Evolutionary conservation across 1,140 invertebrate genomes (phyloP).

Genomic region (Drosophila nigromelanica): DNA sequence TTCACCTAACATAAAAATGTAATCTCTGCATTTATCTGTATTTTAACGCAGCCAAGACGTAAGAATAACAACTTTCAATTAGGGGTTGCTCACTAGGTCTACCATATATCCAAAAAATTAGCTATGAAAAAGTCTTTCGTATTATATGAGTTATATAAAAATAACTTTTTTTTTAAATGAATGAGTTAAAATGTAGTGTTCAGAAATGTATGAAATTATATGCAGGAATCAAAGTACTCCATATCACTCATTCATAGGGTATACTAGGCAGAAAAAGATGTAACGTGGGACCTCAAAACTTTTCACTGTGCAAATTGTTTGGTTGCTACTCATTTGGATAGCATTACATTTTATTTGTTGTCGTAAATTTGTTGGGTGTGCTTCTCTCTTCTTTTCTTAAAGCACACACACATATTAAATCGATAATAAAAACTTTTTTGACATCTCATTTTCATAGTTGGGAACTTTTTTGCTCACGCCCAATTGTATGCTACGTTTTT

Average conservation of each 20-base stretch:
- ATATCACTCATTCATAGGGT: slow-evolving; percentile 30
- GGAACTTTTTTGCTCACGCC: slow-evolving; percentile 57
- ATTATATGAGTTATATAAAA: neutral
- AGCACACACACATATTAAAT: slow-evolving; percentile 62
- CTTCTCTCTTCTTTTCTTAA: neutral
- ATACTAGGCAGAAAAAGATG: slow-evolving; percentile 12
- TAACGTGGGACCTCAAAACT: slow-evolving; percentile 52
- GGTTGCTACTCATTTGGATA: slow-evolving; percentile 50
- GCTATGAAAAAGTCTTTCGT: no score
- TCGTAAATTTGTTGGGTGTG: slow-evolving; percentile 59
- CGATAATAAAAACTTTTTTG: slow-evolving; percentile 83
- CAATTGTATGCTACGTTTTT: slow-evolving; percentile 59
- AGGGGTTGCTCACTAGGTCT: no score
- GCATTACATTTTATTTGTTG: slow-evolving; percentile 59
- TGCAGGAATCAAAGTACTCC: neutral
- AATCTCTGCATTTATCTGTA: slow-evolving; percentile 38
- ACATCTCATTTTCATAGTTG: slow-evolving; percentile 82
- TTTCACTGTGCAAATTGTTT: slow-evolving; percentile 66
- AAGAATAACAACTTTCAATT: no score
- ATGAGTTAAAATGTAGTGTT: no score
- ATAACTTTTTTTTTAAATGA: no score
- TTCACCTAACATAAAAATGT: slow-evolving; percentile 49
- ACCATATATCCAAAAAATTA: no score
- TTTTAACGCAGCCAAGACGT: no score
- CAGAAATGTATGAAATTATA: no score